phyloP scores from a whole-genome alignment of 2,888 invertebrate species.

The Dysmachus trigonus region DNA sequence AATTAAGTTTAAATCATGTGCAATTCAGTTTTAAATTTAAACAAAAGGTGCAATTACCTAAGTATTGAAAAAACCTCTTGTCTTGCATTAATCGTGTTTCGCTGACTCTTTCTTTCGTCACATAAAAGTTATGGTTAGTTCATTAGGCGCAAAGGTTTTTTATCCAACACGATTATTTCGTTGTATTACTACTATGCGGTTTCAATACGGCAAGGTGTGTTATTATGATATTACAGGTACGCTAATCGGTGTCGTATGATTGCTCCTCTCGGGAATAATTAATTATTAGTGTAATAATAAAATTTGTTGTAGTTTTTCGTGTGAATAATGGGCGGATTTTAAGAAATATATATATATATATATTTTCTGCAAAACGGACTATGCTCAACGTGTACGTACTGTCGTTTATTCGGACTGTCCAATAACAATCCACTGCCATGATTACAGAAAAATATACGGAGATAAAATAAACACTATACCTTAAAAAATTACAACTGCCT shows the following conservation, averaged over 20 bases:
- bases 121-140: slow-evolving; percentile 5
- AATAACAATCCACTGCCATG: neutral
- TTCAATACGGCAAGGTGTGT: slow-evolving; percentile 50
- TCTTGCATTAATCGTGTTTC: neutral
- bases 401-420: neutral
- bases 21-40: neutral
- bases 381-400: neutral
- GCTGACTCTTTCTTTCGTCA: neutral
- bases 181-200: slow-evolving; percentile 52
- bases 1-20: neutral
- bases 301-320: neutral
- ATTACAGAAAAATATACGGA: neutral
- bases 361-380: neutral
- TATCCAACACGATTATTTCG: slow-evolving; percentile 49
- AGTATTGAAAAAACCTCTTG: neutral
- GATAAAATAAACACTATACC: neutral
- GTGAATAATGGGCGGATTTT: neutral
- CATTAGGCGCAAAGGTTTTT: slow-evolving; percentile 19
- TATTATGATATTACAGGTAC: slow-evolving; percentile 20
- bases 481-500: neutral
- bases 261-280: neutral
- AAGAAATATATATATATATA: neutral
- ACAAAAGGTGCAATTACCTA: neutral
- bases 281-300: slow-evolving; percentile 33
- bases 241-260: slow-evolving; percentile 7